Base-by-base conservation (phyloP, 2,888 invertebrate genomes). In the Drosophila sordidapex region DNA sequence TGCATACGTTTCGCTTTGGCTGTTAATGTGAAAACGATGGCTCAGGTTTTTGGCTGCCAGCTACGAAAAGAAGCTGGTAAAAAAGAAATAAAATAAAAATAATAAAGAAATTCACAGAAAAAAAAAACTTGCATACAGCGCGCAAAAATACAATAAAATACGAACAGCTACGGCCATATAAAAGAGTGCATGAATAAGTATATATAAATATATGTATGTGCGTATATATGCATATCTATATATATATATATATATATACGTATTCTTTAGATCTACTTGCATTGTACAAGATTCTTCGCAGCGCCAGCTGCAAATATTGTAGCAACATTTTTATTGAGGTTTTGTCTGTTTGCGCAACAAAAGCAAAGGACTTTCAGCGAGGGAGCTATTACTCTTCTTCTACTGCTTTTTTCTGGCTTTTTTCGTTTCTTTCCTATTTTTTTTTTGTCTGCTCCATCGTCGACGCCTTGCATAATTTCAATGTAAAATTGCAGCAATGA, bases 11-110 rank as follows among this genome's bases (percentile, higher is more conserved):
- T 89, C 90, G 76, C 81, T 89, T 89, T 82, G 79, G 88, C 87
- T 88, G 87, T 87, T 87, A 87, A 87, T 90, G 90, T 83, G 90
- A 90, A 87, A 89, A 89, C 90, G 87, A 87, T 87, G 86, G 90
- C 88, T 83, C 88, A 87, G 86, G 83, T 89, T 83, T 79, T 79
- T 82, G 84, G 79, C 81, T 81, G 76, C 78, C 68, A 80, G 75
- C 79, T 36, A 76, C 52, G 59, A 60, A 76, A 70, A 62, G 61
- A 62, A 78, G 54, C 61, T 62, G 74, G 36, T 57, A 38, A 70
- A 49, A 60, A 70, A 51, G 54, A 38, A 69, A 68, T 54, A 66
- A 79, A 76, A 62, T 68, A 54, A 67, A 78, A 70, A 58, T 66
- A 54, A 68, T 68, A 68, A 52, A 69, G 72, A 77, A 79, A 65